A percentile compares a stretch with the other conserved stretches of the same genome.
Conservation (phyloP, 2,113 vertebrate species). For the Trichechus manatus region DNA sequence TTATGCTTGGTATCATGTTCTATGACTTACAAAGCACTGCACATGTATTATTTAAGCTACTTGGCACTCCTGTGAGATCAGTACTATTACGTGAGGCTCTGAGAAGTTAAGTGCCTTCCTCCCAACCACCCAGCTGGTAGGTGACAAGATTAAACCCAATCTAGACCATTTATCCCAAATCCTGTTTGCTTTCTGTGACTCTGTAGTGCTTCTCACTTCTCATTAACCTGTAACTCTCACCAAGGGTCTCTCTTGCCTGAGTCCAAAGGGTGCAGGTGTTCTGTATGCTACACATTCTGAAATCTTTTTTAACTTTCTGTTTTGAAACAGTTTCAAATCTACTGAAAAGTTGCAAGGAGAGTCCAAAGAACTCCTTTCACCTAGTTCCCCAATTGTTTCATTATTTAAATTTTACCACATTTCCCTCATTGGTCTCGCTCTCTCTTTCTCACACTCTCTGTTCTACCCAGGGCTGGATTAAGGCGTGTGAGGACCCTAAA, state of each 20-base stretch:
- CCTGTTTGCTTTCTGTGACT: neutral
- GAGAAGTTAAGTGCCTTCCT: neutral
- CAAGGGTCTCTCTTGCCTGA: neutral
- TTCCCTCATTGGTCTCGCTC: neutral
- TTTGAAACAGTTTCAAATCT: conserved; percentile 49
- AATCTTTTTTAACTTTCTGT: neutral
- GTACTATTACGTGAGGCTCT: neutral
- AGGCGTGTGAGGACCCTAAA: too few relatives aligned
- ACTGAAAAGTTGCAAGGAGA: neutral
- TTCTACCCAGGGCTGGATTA: neutral
- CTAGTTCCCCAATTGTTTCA: neutral
- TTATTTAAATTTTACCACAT: neutral
- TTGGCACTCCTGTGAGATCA: neutral
- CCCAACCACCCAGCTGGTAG: neutral
- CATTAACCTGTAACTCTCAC: neutral
- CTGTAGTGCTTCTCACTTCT: neutral
- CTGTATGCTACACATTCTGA: neutral
- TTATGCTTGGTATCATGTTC: neutral
- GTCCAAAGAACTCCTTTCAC: neutral
- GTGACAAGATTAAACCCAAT: neutral
- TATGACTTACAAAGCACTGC: neutral
- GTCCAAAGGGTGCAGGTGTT: neutral
- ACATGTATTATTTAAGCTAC: conserved; percentile 22
- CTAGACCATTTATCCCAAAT: neutral
- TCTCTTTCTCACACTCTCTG: too few relatives aligned